Base-by-base conservation (phyloP, 1,140 invertebrate genomes). In the Triops longicaudatus region DNA sequence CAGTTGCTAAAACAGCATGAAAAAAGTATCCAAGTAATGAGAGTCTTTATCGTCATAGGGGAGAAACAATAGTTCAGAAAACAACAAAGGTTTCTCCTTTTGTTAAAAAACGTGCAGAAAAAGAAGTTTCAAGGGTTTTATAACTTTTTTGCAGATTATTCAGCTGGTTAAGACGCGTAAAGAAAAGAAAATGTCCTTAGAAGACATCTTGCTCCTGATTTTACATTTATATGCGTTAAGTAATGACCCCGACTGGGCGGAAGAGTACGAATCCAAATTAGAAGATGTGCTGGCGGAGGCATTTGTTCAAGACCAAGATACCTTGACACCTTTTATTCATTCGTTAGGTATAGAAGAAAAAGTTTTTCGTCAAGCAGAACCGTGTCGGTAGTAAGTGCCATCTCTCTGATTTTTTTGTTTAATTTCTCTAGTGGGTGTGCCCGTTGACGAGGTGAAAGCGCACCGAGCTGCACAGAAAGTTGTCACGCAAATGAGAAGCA, bases 141-240 rank as follows among this genome's bases (percentile, higher is more conserved):
- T 37, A 37, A n/a, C 50, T 63, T 22, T 63, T 6, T 11, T 63
- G n/a, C 50, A 80, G 79, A 74, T 80, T 11, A 86, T 86, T 74
- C 86, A 86, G 76, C 83, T 90, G 28, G 86, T 90, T 78, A 87
- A 86, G 81, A 87, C 85, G 10, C 84, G 89, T 43, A 83, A 84
- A 79, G 85, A 87, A 0, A 84, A 86, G 76, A 85, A 86, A 72
- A 80, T 90, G 0, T 82, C 86, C 0, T 83, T 90, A 74, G 88
- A 89, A 78, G 88, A 88, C 81, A 83, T 91, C 3, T 81, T 91
- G 5, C 85, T 86, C 6, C 81, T 91, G 12, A 81, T 90, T 9
- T 85, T 89, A 26, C 85, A 89, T 80, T 82, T 90, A n/a, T 90
- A 89, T 80, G 88, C 89, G 1, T 81, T 91, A 1, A 86, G 84